These are phyloP conservation scores for Mesaphorura yosii DNA, from an alignment of 1,140 invertebrate species.

Conservation along the genomic window DNA sequence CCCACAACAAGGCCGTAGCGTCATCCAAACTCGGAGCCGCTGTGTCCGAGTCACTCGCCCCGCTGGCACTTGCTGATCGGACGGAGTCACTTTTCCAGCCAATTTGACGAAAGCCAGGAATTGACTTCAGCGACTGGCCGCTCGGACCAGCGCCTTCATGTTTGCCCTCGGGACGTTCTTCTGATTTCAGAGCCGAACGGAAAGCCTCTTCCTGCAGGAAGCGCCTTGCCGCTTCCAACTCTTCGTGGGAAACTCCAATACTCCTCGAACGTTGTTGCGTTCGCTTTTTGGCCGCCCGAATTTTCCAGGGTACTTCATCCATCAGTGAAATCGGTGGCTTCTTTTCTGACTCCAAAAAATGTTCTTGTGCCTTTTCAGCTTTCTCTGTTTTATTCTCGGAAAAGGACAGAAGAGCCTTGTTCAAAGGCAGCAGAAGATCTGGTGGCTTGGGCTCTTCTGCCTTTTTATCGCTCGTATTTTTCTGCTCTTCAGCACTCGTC, in stretches of 20 bases:
- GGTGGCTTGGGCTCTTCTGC: constrained; percentile 11
- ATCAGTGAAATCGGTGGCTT: background rate
- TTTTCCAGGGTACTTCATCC: constrained; percentile 28
- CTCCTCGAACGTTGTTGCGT: constrained; percentile 52
- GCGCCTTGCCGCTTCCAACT: constrained; percentile 58
- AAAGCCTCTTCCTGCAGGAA: constrained; percentile 42
- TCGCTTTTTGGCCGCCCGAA: constrained; percentile 38
- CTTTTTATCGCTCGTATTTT: too few relatives aligned
- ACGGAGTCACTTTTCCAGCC: background rate
- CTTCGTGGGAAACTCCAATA: constrained; percentile 64
- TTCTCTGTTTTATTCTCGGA: background rate
- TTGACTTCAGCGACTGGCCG: background rate
- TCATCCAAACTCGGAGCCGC: constrained; percentile 1
- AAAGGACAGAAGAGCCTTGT: background rate
- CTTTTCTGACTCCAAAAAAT: too few relatives aligned
- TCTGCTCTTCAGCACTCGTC: too few relatives aligned
- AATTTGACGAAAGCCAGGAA: too few relatives aligned
- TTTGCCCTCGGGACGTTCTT: background rate
- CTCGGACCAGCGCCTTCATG: background rate
- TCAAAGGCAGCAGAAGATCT: constrained; percentile 10
- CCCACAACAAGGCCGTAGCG: background rate
- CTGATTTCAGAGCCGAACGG: constrained; percentile 4
- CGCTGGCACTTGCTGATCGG: background rate
- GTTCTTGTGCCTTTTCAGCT: background rate
- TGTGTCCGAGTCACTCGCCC: background rate